Conservation (phyloP, 1,140 invertebrate genomes). For the Drosophila triauraria region DNA sequence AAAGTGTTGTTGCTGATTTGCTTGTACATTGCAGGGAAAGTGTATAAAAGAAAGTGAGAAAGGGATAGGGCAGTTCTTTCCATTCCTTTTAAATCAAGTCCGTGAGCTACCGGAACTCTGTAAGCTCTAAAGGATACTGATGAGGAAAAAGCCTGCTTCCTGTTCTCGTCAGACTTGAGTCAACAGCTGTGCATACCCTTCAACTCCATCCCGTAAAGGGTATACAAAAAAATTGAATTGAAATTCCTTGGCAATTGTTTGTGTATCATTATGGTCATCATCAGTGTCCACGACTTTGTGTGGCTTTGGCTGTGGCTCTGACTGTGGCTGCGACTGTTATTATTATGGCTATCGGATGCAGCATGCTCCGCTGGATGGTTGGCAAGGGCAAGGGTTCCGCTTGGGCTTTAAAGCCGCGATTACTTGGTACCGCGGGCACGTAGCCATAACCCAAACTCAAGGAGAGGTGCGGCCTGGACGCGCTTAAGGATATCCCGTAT, state of each 20-base stretch:
- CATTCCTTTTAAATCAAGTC: too few species aligned
- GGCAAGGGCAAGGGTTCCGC: neutral
- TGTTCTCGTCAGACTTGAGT: neutral
- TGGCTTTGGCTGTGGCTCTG: constrained; percentile 3
- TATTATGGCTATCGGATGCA: constrained; percentile 43
- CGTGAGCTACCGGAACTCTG: too few species aligned
- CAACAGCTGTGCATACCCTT: neutral
- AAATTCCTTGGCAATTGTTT: constrained; percentile 80
- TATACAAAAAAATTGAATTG: constrained; percentile 69
- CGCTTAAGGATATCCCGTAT: neutral
- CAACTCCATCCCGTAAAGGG: neutral
- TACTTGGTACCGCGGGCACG: constrained; percentile 28
- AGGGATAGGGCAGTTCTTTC: too few species aligned
- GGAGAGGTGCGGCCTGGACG: neutral
- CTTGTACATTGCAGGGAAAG: neutral
- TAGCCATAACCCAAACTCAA: constrained; percentile 35
- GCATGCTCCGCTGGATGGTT: constrained; percentile 9
- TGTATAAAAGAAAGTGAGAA: neutral
- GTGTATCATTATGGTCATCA: constrained; percentile 82
- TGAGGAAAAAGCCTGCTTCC: too few species aligned
- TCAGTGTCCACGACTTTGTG: constrained; percentile 51
- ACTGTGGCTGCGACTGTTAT: constrained; percentile 28
- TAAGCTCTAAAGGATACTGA: too few species aligned
- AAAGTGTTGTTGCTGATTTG: neutral
- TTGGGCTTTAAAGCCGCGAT: constrained; percentile 22